Evolutionary conservation across 2,797 vertebrate genomes (phyloP).

Genomic region (Tamandua tetradactyla): DNA sequence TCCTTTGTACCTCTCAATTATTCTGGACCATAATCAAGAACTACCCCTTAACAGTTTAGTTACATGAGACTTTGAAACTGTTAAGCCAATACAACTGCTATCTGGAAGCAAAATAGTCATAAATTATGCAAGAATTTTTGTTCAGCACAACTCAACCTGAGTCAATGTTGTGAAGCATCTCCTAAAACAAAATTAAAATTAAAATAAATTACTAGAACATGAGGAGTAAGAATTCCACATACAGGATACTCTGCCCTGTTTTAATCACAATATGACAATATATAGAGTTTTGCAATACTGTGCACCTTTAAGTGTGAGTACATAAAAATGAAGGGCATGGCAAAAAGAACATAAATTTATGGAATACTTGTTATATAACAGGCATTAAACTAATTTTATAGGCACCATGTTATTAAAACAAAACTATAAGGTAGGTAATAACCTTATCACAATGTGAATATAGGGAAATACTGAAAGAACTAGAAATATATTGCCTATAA

Average conservation of each 20-base stretch:
- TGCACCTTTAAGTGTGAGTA: background rate
- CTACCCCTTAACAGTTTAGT: background rate
- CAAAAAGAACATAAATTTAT: constrained; percentile 7
- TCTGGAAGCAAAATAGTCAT: background rate
- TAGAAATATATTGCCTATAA: background rate
- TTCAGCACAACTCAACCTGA: background rate
- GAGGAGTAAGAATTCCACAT: background rate
- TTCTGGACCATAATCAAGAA: background rate
- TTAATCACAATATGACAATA: background rate
- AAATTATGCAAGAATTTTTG: background rate
- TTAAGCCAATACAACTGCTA: background rate
- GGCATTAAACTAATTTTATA: background rate
- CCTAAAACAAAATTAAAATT: background rate
- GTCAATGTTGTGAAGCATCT: background rate
- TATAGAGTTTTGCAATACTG: background rate
- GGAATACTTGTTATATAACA: background rate
- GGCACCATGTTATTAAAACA: background rate
- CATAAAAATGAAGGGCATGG: background rate
- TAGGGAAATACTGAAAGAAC: background rate
- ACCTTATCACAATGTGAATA: background rate
- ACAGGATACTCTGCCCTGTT: background rate
- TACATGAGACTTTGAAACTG: background rate
- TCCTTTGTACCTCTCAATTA: background rate
- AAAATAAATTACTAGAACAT: constrained; percentile 1
- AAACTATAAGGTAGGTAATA: background rate